Base-by-base conservation (phyloP, 1,140 invertebrate species). In the Lordiphosa stackelbergi region DNA sequence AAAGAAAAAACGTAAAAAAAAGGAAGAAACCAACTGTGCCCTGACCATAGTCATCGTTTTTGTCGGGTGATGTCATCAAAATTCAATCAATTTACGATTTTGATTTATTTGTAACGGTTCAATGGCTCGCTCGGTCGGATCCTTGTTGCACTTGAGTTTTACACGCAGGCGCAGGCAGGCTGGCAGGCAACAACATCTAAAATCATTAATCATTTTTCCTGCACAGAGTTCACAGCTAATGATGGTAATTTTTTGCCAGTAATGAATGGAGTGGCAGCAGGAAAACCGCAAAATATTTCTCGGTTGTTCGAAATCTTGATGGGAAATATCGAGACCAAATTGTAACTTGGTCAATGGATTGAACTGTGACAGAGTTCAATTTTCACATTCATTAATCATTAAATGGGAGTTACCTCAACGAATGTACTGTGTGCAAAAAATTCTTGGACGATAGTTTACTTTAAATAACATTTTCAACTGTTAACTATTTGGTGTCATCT, bases 11-110 rank as follows among this genome's bases (percentile, higher is more conserved):
- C n/a, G 10, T 43, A 28, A 2, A 16, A 53, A 53, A 58, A 51
- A 60, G 45, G 13, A 22, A 38, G 52, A 53, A 48, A 56, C 36
- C n/a, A 10, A 19, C 16, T 31, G 28, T 31, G 6, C 28, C 28
- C 28, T 31, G 40, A 56, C 41, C 38, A 57, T 49, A 58, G 41
- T 53, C 40, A 37, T 28, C 8, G n/a, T 38, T 43, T 24, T 22
- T 59, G 13, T 66, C 73, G 28, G 48, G 53, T 58, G 51, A 66
- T 59, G 77, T 81, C 77, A 81, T 81, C 77, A 81, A 81, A 81
- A 58, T 42, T 72, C 72, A 64, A 81, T 81, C 77, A 77, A 81
- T 81, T 81, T 77, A 73, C 77, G 77, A 68, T 83, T 83, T 73
- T 40, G 64, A 83, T 77, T 75, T 83, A 81, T 81, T 63, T 59